Percentiles rank a stretch among this genome's conserved stretches.
Conservation (phyloP, 2,113 vertebrate species). For the Chrysochloris asiatica region DNA sequence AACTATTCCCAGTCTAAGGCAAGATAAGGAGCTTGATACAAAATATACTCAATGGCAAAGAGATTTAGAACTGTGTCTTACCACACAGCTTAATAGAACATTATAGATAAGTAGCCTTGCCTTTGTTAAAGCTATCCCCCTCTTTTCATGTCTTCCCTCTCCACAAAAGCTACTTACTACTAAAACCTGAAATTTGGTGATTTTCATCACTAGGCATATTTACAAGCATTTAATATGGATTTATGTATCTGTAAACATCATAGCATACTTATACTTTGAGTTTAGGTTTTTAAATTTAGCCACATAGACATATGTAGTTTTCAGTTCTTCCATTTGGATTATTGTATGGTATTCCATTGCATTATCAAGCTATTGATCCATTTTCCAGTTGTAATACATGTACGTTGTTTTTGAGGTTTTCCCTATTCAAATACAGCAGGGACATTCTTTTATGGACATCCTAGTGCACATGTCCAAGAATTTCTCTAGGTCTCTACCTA, state of each 20-base stretch:
- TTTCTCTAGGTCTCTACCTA: background rate
- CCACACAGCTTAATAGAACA: background rate
- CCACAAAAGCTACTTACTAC: background rate
- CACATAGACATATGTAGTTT: background rate
- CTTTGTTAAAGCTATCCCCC: no score
- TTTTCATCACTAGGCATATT: background rate
- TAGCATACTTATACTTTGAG: background rate
- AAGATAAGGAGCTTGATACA: slow-evolving; percentile 8
- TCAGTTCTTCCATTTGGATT: background rate
- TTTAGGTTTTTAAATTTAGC: background rate
- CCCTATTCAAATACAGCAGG: slow-evolving; percentile 4
- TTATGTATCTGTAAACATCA: slow-evolving; percentile 8
- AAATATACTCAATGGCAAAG: slow-evolving; percentile 6
- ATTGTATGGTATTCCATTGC: background rate
- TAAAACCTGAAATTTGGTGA: background rate
- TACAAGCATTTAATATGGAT: background rate
- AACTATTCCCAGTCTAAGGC: background rate
- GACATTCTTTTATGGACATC: background rate
- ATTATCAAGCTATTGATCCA: background rate
- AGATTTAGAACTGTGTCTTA: background rate
- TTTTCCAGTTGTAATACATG: background rate
- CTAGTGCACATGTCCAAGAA: background rate
- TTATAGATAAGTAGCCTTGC: background rate
- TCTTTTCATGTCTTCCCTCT: no score
- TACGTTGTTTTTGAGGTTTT: background rate